Conservation (phyloP, 2,113 vertebrate genomes). For the Mohoua ochrocephala region DNA sequence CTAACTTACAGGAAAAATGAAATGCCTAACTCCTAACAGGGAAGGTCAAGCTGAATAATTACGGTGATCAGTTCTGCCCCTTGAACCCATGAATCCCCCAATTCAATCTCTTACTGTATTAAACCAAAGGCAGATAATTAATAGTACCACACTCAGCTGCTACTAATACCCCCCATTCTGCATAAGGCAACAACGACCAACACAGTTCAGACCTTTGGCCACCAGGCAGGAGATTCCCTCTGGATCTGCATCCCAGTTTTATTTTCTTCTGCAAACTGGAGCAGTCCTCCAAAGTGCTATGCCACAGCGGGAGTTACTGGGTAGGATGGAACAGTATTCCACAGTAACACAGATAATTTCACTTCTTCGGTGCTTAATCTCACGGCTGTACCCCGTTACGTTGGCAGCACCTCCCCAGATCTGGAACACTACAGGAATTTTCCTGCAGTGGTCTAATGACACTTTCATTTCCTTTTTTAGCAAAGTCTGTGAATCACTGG, state of each 20-base stretch:
- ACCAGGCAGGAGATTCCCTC: neutral
- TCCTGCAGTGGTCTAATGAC: neutral
- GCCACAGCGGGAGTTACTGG: neutral
- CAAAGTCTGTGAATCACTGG: neutral
- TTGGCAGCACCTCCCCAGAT: neutral
- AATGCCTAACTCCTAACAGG: neutral
- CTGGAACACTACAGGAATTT: neutral
- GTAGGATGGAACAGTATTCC: neutral
- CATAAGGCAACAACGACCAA: neutral
- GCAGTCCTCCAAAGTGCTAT: neutral
- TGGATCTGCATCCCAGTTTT: neutral
- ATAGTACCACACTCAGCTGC: neutral
- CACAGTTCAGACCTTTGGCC: neutral
- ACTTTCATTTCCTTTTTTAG: neutral
- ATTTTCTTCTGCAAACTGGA: neutral
- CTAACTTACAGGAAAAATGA: neutral
- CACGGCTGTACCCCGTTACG: neutral
- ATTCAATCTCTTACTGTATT: neutral
- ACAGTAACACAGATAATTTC: neutral
- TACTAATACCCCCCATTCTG: neutral
- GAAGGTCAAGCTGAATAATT: neutral
- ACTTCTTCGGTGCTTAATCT: neutral
- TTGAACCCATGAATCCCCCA: neutral
- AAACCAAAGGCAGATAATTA: neutral
- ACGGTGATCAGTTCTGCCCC: neutral